Conservation (phyloP, 2,113 vertebrate species). For the Aphyosemion australe region DNA sequence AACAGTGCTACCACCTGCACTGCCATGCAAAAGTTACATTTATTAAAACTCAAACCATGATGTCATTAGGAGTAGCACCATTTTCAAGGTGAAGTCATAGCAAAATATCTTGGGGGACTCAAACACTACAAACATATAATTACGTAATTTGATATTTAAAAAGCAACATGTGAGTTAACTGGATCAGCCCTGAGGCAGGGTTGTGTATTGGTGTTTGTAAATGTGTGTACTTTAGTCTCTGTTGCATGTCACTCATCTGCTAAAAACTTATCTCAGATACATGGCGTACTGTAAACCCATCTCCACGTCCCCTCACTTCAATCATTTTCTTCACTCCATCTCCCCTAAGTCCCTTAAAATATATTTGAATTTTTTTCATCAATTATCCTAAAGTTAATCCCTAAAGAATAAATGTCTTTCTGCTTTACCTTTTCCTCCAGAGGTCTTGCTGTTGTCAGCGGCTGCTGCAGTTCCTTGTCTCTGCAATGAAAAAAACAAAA, state of each 20-base stretch:
- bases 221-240: constrained; percentile 36
- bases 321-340: neutral
- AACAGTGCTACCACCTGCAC: too few species aligned
- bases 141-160: neutral
- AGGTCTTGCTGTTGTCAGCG: constrained; percentile 89
- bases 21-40: too few species aligned
- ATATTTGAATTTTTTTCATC: neutral
- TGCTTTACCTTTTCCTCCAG: constrained; percentile 88
- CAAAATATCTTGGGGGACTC: too few species aligned
- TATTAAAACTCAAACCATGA: constrained; percentile 11
- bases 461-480: constrained; percentile 89
- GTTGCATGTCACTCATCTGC: constrained; percentile 38
- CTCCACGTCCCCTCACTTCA: neutral
- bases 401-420: neutral
- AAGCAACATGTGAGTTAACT: neutral
- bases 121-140: neutral
- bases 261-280: constrained; percentile 41
- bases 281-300: constrained; percentile 23
- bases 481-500: constrained; percentile 70
- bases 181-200: constrained; percentile 22
- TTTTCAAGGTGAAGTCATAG: neutral
- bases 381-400: neutral
- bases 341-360: neutral
- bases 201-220: constrained; percentile 10
- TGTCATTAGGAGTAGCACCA: neutral